Base-by-base conservation (phyloP, 2,797 vertebrate species). In the Acrossocheilus wenchowensis region DNA sequence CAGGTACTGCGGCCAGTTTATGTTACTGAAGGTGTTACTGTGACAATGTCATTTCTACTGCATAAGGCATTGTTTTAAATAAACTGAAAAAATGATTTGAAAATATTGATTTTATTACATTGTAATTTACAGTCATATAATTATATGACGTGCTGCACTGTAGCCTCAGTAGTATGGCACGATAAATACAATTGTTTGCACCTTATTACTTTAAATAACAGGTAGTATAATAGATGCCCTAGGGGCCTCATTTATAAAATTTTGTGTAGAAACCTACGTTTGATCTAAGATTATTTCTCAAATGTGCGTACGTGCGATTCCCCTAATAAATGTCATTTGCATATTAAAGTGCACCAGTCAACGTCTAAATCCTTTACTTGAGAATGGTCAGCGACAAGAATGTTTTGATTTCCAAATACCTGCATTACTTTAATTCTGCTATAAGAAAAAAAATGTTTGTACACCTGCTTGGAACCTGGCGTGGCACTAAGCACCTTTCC, bases 21-120 rank as follows among this genome's bases (percentile, higher is more conserved):
- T 50, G 45, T 78, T 84, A 41, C 41, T 8, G 41, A 43, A 43
- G 7, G 41, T 43, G 41, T 43, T 43, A 71, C 26, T 52, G 64
- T 45, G 64, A 78, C 17, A 78, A 14, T 69, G 74, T 85, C 17
- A 78, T 79, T 78, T 57, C n/a, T 34, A 71, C 10, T 30, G 23
- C 8, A 78, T 23, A 64, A 34, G 9, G 30, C 26, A 39, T 52
- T 23, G 62, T 78, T 68, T 41, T 84, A 64, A 83, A 69, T 78
- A 78, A 30, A 54, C 4, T 10, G 12, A 6, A 23, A 36, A 36
- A 3, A 11, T 5, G 1, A 41, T 62, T 41, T 43, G 39, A 79
- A 78, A 80, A 80, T 30, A 52, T 0, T 9, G 2, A 81, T 81
- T 81, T 69, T 82, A 69, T 69, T 54, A 39, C 80, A 50, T 69